These are phyloP conservation scores for Leucoraja erinaceus DNA, from an alignment of 2,113 vertebrate genomes.

Conservation along the genomic window DNA sequence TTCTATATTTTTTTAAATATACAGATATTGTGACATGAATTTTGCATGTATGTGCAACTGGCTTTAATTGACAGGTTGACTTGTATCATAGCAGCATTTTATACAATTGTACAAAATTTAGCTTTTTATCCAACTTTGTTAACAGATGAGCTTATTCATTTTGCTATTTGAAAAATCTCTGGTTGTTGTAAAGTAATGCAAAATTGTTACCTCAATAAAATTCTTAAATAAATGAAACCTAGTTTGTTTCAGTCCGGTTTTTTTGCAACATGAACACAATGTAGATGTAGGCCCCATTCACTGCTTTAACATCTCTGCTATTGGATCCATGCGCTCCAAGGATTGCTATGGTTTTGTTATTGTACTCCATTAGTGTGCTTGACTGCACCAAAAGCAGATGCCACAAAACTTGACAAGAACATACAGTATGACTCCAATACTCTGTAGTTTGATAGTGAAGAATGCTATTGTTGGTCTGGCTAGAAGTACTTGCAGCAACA, in stretches of 20 bases:
- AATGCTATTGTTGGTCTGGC: too few species aligned
- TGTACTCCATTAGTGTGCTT: too few species aligned
- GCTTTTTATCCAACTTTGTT: not conserved
- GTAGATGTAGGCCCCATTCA: too few species aligned
- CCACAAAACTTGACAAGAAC: too few species aligned
- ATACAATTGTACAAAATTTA: not conserved
- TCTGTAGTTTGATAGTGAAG: too few species aligned
- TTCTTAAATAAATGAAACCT: not conserved
- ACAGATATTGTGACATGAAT: not conserved
- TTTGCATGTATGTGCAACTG: slow-evolving; percentile 10
- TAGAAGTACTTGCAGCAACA: too few species aligned
- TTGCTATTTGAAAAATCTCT: slow-evolving; percentile 4
- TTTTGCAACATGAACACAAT: not conserved
- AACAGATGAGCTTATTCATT: slow-evolving; percentile 7
- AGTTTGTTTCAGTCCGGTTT: not conserved
- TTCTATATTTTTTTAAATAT: slow-evolving; percentile 10
- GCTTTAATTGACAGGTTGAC: slow-evolving; percentile 1
- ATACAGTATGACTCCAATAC: too few species aligned
- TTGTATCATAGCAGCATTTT: slow-evolving; percentile 20
- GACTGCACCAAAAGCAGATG: too few species aligned
- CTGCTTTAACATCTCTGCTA: not conserved
- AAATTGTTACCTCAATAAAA: slow-evolving; percentile 37
- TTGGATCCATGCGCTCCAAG: not conserved
- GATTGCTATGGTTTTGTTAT: not conserved
- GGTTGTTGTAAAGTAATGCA: slow-evolving; percentile 31